Percentiles rank a stretch among this genome's conserved stretches.
Evolutionary conservation across 1,140 invertebrate species (phyloP).

Genomic region (Plectrocnemia conspersa): DNA sequence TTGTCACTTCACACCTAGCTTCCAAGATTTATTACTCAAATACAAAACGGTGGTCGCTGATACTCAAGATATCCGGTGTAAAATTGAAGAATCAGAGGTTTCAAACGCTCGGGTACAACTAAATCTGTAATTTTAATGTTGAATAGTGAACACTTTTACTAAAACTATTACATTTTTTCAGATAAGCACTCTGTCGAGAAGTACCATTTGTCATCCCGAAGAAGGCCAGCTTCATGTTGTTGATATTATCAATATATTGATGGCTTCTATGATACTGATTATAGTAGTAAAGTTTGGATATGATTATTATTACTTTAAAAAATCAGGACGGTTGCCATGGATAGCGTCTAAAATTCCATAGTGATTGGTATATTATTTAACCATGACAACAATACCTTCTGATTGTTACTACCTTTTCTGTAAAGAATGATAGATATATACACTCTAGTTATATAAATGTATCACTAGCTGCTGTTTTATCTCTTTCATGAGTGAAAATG

Average conservation of each 20-base stretch:
- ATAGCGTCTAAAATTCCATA: conserved; percentile 67
- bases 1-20: conserved; percentile 69
- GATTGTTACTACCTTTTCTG: too few relatives aligned
- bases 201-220: conserved; percentile 59
- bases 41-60: conserved; percentile 66
- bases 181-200: conserved; percentile 63
- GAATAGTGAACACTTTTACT: background rate
- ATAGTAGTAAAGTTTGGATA: conserved; percentile 70
- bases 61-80: conserved; percentile 61
- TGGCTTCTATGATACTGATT: conserved; percentile 63
- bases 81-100: conserved; percentile 54
- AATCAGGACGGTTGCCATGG: conserved; percentile 74
- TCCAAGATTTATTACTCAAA: conserved; percentile 68
- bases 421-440: too few relatives aligned
- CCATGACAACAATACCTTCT: background rate
- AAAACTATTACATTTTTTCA: conserved; percentile 45
- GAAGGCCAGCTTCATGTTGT: conserved; percentile 54
- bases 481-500: too few relatives aligned
- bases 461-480: too few relatives aligned
- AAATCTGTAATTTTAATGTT: too few relatives aligned
- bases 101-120: conserved; percentile 58
- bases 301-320: conserved; percentile 76
- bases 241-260: conserved; percentile 66
- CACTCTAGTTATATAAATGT: too few relatives aligned
- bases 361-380: background rate